phyloP scores from a whole-genome alignment of 2,113 vertebrate species.

The Indicator maculatus region DNA sequence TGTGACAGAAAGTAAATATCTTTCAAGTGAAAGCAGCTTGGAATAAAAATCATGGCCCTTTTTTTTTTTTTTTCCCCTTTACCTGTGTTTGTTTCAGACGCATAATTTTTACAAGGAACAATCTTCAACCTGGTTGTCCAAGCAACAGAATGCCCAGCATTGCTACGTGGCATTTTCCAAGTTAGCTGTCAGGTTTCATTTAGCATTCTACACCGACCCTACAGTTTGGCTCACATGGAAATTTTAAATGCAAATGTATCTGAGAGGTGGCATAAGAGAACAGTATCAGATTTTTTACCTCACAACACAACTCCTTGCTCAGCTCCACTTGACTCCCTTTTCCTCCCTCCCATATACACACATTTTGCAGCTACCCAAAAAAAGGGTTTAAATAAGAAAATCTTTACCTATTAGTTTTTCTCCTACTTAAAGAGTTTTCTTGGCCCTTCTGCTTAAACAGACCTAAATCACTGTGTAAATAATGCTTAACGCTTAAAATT shows the following conservation, averaged over 20 bases:
- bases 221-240: not conserved
- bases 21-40: not conserved
- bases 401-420: not conserved
- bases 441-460: not conserved
- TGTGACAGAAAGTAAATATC: not conserved
- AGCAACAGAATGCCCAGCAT: not conserved
- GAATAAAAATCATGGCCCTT: not conserved
- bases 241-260: constrained; percentile 53
- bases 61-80: not conserved
- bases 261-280: not conserved
- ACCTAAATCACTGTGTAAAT: not conserved
- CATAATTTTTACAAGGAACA: not conserved
- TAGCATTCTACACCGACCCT: constrained; percentile 7
- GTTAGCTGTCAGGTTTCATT: constrained; percentile 3
- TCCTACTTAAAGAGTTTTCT: not conserved
- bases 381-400: not conserved
- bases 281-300: constrained; percentile 21
- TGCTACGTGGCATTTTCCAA: not conserved
- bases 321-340: not conserved
- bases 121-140: not conserved
- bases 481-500: not conserved
- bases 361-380: not conserved
- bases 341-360: not conserved
- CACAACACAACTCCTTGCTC: not conserved
- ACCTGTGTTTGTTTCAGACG: not conserved